phyloP scores from a whole-genome alignment of 2,797 vertebrate species.

The Buceros bicornis region DNA sequence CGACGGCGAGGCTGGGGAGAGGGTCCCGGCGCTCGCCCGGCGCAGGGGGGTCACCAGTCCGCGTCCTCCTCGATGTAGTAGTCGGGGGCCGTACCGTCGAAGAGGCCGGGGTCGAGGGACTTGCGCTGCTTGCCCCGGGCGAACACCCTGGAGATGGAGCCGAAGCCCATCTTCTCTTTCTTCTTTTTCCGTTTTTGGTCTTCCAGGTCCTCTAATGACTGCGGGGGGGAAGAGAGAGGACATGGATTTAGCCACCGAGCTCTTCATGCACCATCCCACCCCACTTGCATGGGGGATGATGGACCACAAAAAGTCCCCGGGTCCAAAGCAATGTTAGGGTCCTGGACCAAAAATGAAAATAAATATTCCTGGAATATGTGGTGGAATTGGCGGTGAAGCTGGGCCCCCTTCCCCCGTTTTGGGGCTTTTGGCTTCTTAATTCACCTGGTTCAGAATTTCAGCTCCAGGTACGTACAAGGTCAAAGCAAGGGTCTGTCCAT shows the following conservation, averaged over 20 bases:
- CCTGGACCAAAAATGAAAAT: background rate
- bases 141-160: constrained; percentile 96
- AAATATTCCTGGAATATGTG: no score
- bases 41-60: constrained; percentile 89
- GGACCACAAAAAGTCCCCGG: fast-evolving
- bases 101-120: constrained; percentile 95
- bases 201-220: constrained; percentile 99
- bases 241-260: fast-evolving
- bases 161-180: constrained; percentile 98
- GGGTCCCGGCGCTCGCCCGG: constrained; percentile 60
- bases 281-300: fast-evolving
- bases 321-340: background rate
- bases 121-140: constrained; percentile 96
- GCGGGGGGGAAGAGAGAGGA: background rate
- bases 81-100: constrained; percentile 95
- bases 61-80: constrained; percentile 99
- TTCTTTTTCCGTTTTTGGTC: constrained; percentile 99
- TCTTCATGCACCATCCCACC: no score
- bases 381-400: background rate
- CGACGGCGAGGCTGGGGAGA: constrained; percentile 76
- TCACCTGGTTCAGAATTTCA: background rate
- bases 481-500: background rate
- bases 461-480: background rate
- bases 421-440: background rate
- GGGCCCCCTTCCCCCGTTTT: background rate